Base-by-base conservation (phyloP, 2,888 invertebrate genomes). In the Vesta saturnalis region DNA sequence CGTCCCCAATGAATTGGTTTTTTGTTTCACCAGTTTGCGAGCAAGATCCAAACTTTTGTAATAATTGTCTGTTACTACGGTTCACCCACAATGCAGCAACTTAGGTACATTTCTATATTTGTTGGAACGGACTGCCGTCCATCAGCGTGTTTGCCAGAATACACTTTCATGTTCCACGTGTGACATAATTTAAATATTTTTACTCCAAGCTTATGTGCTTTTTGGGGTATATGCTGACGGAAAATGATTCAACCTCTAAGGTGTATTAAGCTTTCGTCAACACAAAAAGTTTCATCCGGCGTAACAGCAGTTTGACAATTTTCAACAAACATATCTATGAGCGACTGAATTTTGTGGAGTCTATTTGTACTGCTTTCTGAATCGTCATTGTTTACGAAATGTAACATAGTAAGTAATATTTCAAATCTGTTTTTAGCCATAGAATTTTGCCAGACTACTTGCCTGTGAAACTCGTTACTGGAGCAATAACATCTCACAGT, bases 51-150 rank as follows among this genome's bases (percentile, higher is more conserved):
- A 5, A 43, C 43, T 43, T 14, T 12, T 47, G 15, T 47, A 47
- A 12, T 15, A 47, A 47, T 47, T 47, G n/a, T 47, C 47, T 14
- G 47, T 47, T 12, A 47, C n/a, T 47, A 47, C n/a, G 5, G 14
- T 47, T 47, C 47, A 12, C 4, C 15, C 47, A 14, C 4, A 3
- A 14, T 14, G 4, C 47, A 47, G n/a, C n/a, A 15, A 6, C 58
- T 56, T 4, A 73, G 49, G 10, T 67, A 63, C 57, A 73, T 49
- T n/a, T 70, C 67, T 30, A 63, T 19, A 57, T 64, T 70, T 35
- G 67, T 55, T 16, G 69, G 64, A 49, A 49, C 49, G 3, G 49
- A 15, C 10, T 49, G 16, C 16, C 4, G 8, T 4, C 3, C 16
- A 49, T 49, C 49, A 15, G 49, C 49, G 1, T 49, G 1, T 49